A percentile compares a stretch with the other conserved stretches of the same genome.
Conservation (phyloP, 2,888 invertebrate species). For the Cosmia pyralina region DNA sequence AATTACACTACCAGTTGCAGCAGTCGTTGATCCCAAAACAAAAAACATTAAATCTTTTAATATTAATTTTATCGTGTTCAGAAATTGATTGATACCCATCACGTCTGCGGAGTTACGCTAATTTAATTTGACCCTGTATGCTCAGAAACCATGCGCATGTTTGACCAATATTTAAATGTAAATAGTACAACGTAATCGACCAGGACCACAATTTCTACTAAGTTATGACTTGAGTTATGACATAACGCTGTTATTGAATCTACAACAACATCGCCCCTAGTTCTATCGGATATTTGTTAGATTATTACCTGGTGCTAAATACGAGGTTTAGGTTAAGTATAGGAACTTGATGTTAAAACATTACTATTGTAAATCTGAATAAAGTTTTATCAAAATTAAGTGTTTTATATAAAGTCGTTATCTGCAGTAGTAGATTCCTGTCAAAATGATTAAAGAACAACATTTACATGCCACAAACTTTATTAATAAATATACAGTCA, state of each 20-base stretch:
- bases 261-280: constrained; percentile 1
- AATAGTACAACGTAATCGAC: constrained; percentile 23
- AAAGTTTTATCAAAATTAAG: constrained; percentile 28
- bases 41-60: no score
- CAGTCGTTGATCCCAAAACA: no score
- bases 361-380: constrained; percentile 44
- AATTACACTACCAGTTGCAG: no score
- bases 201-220: constrained; percentile 14
- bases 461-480: background rate
- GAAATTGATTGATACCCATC: no score
- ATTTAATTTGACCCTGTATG: no score
- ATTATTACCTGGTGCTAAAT: constrained; percentile 53
- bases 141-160: background rate
- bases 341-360: constrained; percentile 14
- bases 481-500: background rate
- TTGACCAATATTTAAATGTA: constrained; percentile 4
- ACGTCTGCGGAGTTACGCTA: no score
- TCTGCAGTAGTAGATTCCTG: background rate
- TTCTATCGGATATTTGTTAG: constrained; percentile 25
- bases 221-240: no score
- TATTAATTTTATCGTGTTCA: no score
- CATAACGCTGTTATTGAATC: background rate
- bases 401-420: constrained; percentile 16
- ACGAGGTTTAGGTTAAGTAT: constrained; percentile 20
- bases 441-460: background rate